phyloP scores from a whole-genome alignment of 2,888 invertebrate species.

The Xylota segnis region DNA sequence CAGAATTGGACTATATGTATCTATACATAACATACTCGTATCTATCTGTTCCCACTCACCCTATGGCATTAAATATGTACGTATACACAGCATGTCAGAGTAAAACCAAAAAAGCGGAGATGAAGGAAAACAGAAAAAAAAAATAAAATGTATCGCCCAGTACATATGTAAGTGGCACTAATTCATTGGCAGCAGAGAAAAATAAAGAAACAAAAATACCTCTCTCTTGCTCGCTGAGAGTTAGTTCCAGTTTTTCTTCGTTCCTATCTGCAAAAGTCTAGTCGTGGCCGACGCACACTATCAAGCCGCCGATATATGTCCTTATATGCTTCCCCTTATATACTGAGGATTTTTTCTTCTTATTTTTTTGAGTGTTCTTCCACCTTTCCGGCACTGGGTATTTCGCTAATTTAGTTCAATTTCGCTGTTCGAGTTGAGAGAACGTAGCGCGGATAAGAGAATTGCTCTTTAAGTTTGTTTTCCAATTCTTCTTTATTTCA shows the following conservation, averaged over 20 bases:
- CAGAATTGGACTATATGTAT: neutral
- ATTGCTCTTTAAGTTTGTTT: slow-evolving; percentile 52
- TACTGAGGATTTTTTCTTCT: neutral
- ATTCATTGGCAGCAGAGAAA: slow-evolving; percentile 67
- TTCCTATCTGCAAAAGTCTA: slow-evolving; percentile 18
- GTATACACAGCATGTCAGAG: slow-evolving; percentile 13
- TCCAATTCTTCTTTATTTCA: slow-evolving; percentile 38
- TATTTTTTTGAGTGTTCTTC: slow-evolving; percentile 7
- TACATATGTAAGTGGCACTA: slow-evolving; percentile 73
- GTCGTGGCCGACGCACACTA: neutral
- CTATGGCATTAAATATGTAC: slow-evolving; percentile 58
- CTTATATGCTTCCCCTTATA: slow-evolving; percentile 7
- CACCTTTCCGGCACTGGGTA: slow-evolving; percentile 15
- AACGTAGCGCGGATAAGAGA: neutral
- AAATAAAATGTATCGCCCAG: neutral
- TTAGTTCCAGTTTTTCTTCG: slow-evolving; percentile 40
- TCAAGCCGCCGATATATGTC: too few species aligned
- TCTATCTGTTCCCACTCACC: slow-evolving; percentile 24
- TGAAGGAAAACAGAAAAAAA: neutral
- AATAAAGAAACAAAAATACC: slow-evolving; percentile 37
- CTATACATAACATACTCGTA: neutral
- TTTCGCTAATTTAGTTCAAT: slow-evolving; percentile 53
- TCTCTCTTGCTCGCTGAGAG: slow-evolving; percentile 25
- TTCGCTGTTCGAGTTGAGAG: slow-evolving; percentile 50
- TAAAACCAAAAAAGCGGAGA: slow-evolving; percentile 13